phyloP scores from a whole-genome alignment of 2,797 vertebrate species.

The Streptopelia turtur region DNA sequence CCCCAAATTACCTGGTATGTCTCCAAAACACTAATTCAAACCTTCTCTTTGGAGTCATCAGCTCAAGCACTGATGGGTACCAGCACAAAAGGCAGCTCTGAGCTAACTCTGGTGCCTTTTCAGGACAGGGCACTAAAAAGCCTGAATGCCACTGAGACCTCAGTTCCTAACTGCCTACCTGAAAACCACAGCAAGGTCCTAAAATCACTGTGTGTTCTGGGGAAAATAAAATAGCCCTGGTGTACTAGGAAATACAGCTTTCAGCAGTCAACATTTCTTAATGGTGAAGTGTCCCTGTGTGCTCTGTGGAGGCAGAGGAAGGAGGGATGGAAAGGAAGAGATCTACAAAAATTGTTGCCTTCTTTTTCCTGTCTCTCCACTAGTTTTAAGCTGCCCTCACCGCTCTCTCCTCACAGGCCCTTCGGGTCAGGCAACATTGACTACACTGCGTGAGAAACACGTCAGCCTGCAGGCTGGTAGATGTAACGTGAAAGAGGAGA shows the following conservation, averaged over 20 bases:
- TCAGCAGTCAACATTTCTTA: background rate
- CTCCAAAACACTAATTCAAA: background rate
- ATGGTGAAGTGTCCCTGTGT: background rate
- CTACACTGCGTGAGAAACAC: background rate
- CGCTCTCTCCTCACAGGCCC: background rate
- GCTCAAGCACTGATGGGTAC: background rate
- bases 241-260: background rate
- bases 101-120: background rate
- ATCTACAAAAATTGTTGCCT: background rate
- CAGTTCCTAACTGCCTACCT: background rate
- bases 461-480: background rate
- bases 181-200: background rate
- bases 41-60: background rate
- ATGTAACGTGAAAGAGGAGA: background rate
- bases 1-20: background rate
- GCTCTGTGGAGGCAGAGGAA: background rate
- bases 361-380: background rate
- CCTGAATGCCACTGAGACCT: background rate
- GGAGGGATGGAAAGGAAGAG: background rate
- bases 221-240: background rate
- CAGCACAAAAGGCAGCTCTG: background rate
- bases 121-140: background rate
- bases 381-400: background rate
- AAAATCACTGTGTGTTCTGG: background rate
- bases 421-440: background rate